A percentile compares a stretch with the other conserved stretches of the same genome.
phyloP scores from a whole-genome alignment of 2,888 invertebrate species.

The Ophonus ardosiacus region DNA sequence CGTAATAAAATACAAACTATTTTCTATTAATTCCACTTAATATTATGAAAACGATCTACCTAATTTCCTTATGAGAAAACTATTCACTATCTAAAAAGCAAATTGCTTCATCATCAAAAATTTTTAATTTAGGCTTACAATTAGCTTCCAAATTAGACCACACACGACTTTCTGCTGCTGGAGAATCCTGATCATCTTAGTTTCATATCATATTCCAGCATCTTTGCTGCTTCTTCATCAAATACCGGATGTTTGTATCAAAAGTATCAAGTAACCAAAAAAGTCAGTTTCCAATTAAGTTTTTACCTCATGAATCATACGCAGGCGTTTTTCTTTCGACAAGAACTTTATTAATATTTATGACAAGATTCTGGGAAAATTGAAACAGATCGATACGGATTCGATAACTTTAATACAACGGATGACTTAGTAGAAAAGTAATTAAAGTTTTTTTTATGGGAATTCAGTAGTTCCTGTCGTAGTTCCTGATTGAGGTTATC shows the following conservation, averaged over 20 bases:
- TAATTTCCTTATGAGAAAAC: neutral
- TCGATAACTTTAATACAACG: neutral
- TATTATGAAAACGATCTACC: neutral
- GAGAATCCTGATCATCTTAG: constrained; percentile 4
- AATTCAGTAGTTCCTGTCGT: neutral
- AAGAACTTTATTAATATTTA: constrained; percentile 24
- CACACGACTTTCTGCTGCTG: neutral
- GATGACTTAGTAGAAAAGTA: constrained; percentile 18
- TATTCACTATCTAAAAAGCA: neutral
- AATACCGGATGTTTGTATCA: constrained; percentile 30
- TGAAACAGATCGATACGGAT: constrained; percentile 13
- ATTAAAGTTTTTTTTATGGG: neutral
- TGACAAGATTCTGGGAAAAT: constrained; percentile 13
- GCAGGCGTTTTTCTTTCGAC: neutral
- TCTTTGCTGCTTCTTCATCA: constrained; percentile 19
- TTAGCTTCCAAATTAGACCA: neutral
- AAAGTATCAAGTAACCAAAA: constrained; percentile 26
- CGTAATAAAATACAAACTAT: no score
- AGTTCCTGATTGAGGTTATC: neutral
- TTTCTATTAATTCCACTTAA: no score
- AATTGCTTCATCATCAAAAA: constrained; percentile 5
- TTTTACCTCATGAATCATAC: constrained; percentile 24
- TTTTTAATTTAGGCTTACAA: neutral
- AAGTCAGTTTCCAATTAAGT: constrained; percentile 31
- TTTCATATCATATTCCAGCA: constrained; percentile 27